Percentiles rank a stretch among this genome's conserved stretches.
Conservation (phyloP, 2,113 vertebrate genomes). For the Leptobrachium ailaonicum region DNA sequence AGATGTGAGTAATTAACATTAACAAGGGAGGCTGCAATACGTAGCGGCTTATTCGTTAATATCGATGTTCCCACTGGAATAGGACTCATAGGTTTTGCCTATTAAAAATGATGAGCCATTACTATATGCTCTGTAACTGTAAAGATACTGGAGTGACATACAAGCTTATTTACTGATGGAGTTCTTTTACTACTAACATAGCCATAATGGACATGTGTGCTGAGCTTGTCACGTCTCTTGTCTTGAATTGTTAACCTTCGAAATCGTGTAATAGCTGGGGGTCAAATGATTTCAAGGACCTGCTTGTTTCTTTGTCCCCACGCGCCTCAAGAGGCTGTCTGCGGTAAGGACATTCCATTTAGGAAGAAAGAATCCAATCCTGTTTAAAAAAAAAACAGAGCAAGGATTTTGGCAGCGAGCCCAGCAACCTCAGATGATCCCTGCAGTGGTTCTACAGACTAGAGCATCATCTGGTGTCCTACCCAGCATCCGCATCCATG, state of each 20-base stretch:
- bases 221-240: not conserved
- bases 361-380: not conserved
- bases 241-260: not conserved
- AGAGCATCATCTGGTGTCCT: constrained; percentile 18
- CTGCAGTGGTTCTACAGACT: not conserved
- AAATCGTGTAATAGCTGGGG: not conserved
- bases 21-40: no score
- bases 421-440: constrained; percentile 37
- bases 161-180: not conserved
- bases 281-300: constrained; percentile 16
- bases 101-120: not conserved
- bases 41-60: no score
- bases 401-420: constrained; percentile 13
- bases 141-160: not conserved
- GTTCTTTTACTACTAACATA: not conserved
- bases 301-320: constrained; percentile 18
- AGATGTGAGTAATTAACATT: no score
- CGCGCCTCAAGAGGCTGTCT: constrained; percentile 31
- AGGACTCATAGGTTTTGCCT: not conserved
- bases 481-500: not conserved
- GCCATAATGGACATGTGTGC: not conserved
- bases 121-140: not conserved
- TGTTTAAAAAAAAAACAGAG: constrained; percentile 1
- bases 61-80: not conserved
- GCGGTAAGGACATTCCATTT: constrained; percentile 29